Evolutionary conservation across 2,888 invertebrate genomes (phyloP).

Genomic region (Agonopterix arenella): DNA sequence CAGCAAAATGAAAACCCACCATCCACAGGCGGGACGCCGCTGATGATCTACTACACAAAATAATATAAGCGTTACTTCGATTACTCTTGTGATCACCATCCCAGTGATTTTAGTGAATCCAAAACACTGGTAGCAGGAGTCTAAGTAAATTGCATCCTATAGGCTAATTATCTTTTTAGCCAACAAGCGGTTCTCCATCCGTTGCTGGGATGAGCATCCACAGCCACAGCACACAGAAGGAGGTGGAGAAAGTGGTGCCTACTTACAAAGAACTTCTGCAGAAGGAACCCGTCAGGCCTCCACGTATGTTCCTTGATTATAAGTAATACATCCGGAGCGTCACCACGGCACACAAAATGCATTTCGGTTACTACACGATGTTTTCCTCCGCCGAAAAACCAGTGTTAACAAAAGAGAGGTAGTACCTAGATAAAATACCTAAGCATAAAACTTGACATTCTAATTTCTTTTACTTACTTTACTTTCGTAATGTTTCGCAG

Average conservation of each 20-base stretch:
- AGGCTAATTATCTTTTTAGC: constrained; percentile 31
- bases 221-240: constrained; percentile 59
- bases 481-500: constrained; percentile 26
- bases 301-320: constrained; percentile 31
- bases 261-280: constrained; percentile 59
- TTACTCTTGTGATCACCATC: too few relatives aligned
- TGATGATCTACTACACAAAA: too few relatives aligned
- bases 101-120: too few relatives aligned
- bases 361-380: too few relatives aligned
- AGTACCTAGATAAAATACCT: too few relatives aligned
- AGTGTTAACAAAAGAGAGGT: neutral
- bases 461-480: constrained; percentile 10
- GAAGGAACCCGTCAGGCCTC: constrained; percentile 51
- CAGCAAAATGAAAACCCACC: too few relatives aligned
- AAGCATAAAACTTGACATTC: neutral
- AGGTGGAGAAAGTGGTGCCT: constrained; percentile 47
- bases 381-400: too few relatives aligned
- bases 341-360: too few relatives aligned
- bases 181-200: constrained; percentile 57
- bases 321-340: neutral
- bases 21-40: too few relatives aligned
- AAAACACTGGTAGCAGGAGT: too few relatives aligned
- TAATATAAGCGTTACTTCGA: too few relatives aligned
- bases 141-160: neutral
- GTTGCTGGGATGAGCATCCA: constrained; percentile 52